These are phyloP conservation scores for Paedocypris micromegethes DNA, from an alignment of 2,797 vertebrate genomes.

Conservation along the genomic window DNA sequence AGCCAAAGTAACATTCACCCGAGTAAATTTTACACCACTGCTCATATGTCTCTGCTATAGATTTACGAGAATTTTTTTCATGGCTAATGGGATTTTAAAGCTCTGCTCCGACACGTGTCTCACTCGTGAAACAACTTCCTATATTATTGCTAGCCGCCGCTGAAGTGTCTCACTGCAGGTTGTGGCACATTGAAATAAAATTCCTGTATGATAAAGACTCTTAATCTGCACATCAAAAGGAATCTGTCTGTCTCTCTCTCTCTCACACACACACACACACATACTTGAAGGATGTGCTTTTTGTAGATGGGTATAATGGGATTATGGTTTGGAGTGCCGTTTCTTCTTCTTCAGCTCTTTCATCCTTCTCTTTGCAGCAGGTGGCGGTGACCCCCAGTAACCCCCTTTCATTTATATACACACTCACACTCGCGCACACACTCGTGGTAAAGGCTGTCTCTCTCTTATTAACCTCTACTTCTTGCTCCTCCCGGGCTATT, in stretches of 20 bases:
- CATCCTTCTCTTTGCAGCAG: constrained; percentile 26
- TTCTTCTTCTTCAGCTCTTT: constrained; percentile 3
- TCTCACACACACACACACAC: constrained; percentile 12
- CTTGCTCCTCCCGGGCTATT: constrained; percentile 21
- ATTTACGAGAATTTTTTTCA: background rate
- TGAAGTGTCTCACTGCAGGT: constrained; percentile 21
- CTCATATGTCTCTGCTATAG: background rate
- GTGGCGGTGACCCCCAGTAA: constrained; percentile 19
- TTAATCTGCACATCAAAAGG: constrained; percentile 43
- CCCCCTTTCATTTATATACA: constrained; percentile 3
- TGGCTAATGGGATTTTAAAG: background rate
- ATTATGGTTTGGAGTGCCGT: constrained; percentile 19
- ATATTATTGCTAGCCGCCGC: constrained; percentile 10
- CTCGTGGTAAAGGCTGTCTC: constrained; percentile 1
- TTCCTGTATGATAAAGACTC: constrained; percentile 27
- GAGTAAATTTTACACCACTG: background rate
- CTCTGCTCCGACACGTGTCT: background rate
- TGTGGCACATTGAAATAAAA: constrained; percentile 23
- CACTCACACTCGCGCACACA: background rate
- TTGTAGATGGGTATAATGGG: constrained; percentile 25
- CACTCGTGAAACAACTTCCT: background rate
- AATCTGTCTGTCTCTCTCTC: constrained; percentile 10
- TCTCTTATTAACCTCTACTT: constrained; percentile 17
- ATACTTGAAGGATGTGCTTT: constrained; percentile 31
- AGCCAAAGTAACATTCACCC: too few species aligned